These are phyloP conservation scores for Chloropsis hardwickii DNA, from an alignment of 2,113 vertebrate genomes.

Conservation along the genomic window DNA sequence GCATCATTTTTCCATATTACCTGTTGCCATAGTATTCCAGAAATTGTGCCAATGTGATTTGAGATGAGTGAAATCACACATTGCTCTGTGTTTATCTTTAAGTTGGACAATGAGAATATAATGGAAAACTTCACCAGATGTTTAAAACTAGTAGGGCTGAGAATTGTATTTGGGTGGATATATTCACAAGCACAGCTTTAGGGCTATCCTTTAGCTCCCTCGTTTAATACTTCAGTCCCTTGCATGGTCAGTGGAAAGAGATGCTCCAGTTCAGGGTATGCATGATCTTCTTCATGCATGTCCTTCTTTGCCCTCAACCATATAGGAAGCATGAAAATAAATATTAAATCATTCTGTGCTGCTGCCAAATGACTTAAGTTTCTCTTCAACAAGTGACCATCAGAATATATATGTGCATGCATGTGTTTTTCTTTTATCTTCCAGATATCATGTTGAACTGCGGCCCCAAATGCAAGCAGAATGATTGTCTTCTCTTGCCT, in stretches of 20 bases:
- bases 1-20: not conserved
- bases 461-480: not conserved
- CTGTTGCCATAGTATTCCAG: not conserved
- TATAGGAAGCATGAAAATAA: not conserved
- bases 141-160: not conserved
- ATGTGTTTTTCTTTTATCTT: not conserved
- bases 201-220: not conserved
- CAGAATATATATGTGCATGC: not conserved
- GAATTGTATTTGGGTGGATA: not conserved
- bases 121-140: not conserved
- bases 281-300: rapidly evolving
- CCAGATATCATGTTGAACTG: not conserved
- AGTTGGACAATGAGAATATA: not conserved
- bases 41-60: not conserved
- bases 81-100: not conserved
- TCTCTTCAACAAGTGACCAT: not conserved
- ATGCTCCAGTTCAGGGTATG: not conserved
- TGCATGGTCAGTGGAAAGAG: not conserved
- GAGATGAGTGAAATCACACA: not conserved
- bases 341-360: not conserved
- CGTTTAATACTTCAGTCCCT: rapidly evolving
- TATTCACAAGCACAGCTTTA: not conserved
- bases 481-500: not conserved
- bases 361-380: not conserved
- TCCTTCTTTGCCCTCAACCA: not conserved